Conservation (phyloP, 1,140 invertebrate genomes). For the Pogonomyrmex californicus region DNA sequence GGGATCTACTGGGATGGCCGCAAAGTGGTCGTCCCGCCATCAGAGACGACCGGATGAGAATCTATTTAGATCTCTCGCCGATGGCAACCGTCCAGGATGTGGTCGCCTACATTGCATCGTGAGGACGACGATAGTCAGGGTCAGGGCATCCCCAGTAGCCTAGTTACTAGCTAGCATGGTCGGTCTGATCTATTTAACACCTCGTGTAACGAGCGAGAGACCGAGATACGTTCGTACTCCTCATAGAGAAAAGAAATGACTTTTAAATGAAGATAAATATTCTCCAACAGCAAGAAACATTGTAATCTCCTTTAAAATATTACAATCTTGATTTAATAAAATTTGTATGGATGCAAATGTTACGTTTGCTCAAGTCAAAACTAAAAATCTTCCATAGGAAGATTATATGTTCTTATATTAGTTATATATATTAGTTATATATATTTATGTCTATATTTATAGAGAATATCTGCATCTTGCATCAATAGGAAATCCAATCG, state of each 20-base stretch:
- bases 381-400: too few relatives aligned
- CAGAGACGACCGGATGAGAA: conserved; percentile 30
- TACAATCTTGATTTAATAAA: too few relatives aligned
- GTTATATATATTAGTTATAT: too few relatives aligned
- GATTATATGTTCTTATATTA: too few relatives aligned
- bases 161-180: conserved; percentile 30
- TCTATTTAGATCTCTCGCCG: conserved; percentile 68
- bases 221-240: background rate
- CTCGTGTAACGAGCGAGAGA: background rate
- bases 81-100: conserved; percentile 72
- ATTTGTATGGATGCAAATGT: too few relatives aligned
- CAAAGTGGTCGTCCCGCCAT: conserved; percentile 45
- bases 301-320: too few relatives aligned
- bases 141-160: conserved; percentile 66
- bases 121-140: conserved; percentile 68
- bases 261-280: too few relatives aligned
- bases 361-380: too few relatives aligned
- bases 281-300: too few relatives aligned
- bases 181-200: conserved; percentile 65
- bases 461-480: too few relatives aligned
- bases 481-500: too few relatives aligned
- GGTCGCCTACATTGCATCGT: conserved; percentile 20
- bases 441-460: too few relatives aligned
- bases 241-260: background rate
- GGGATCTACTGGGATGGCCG: background rate